These are phyloP conservation scores for Eupeodes corollae DNA, from an alignment of 1,140 invertebrate genomes.

Conservation along the genomic window DNA sequence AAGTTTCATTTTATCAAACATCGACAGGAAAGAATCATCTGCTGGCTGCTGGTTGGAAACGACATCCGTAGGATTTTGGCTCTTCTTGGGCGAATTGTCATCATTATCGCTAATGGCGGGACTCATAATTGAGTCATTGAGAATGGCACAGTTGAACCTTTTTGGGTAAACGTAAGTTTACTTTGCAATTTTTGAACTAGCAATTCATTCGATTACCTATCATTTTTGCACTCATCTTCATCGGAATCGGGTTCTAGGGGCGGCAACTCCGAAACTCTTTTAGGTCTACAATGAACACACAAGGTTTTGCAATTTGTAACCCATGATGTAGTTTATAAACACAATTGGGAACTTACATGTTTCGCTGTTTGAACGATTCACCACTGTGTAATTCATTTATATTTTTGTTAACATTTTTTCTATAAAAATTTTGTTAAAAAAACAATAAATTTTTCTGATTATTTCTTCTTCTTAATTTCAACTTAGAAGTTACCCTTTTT, in stretches of 20 bases:
- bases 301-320: no score
- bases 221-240: conserved; percentile 18
- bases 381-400: neutral
- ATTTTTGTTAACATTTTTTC: neutral
- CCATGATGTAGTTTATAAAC: neutral
- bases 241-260: conserved; percentile 28
- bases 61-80: neutral
- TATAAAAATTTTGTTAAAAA: neutral
- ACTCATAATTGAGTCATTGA: conserved; percentile 35
- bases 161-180: neutral
- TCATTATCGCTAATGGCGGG: conserved; percentile 12
- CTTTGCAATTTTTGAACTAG: neutral
- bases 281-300: conserved; percentile 16
- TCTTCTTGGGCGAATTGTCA: neutral
- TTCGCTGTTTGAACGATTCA: neutral
- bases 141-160: conserved; percentile 26
- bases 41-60: conserved; percentile 6
- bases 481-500: conserved; percentile 6
- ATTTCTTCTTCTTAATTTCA: neutral
- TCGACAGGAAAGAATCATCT: conserved; percentile 22
- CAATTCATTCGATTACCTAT: conserved; percentile 8
- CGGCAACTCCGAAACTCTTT: conserved; percentile 21
- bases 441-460: neutral
- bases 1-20: conserved; percentile 26
- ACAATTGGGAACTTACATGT: conserved; percentile 7